These are phyloP conservation scores for Nudaria mundana DNA, from an alignment of 2,888 invertebrate genomes.

Conservation along the genomic window DNA sequence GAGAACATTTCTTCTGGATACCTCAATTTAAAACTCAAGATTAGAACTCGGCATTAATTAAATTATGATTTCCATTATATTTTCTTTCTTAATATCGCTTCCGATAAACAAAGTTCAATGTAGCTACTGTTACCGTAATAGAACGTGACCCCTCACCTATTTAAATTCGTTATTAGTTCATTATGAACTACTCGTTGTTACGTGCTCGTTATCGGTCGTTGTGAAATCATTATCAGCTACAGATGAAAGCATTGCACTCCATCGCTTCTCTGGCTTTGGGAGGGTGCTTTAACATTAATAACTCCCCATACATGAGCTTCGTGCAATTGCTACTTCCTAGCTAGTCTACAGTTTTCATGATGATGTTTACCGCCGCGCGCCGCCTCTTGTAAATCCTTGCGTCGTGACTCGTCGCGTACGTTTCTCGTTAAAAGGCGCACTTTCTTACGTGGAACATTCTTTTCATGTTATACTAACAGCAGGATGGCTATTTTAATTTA, in stretches of 20 bases:
- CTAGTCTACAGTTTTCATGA: constrained; percentile 62
- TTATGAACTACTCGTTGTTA: constrained; percentile 1
- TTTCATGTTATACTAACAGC: constrained; percentile 27
- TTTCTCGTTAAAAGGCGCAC: constrained; percentile 48
- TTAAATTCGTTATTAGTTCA: constrained; percentile 3
- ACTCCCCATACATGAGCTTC: constrained; percentile 63
- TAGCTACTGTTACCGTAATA: constrained; percentile 7
- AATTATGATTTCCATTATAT: too few relatives aligned
- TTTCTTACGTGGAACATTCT: constrained; percentile 34
- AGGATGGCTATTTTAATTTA: constrained; percentile 20
- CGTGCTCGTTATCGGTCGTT: constrained; percentile 7
- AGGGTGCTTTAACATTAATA: constrained; percentile 73
- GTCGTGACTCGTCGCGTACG: constrained; percentile 36
- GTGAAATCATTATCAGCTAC: constrained; percentile 19
- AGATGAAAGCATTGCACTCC: constrained; percentile 45
- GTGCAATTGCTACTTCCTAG: constrained; percentile 46
- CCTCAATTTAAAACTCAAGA: too few relatives aligned
- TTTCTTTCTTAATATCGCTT: constrained; percentile 12
- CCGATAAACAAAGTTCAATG: constrained; percentile 24
- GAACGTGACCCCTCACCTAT: constrained; percentile 13
- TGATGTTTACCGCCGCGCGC: constrained; percentile 64
- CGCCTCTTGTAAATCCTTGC: constrained; percentile 31
- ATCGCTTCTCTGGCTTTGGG: constrained; percentile 39
- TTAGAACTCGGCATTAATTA: too few relatives aligned
- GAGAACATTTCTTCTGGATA: too few relatives aligned